A percentile compares a stretch with the other conserved stretches of the same genome.
These are phyloP conservation scores for Nephrotoma flavescens DNA, from an alignment of 2,888 invertebrate genomes.

Conservation along the genomic window DNA sequence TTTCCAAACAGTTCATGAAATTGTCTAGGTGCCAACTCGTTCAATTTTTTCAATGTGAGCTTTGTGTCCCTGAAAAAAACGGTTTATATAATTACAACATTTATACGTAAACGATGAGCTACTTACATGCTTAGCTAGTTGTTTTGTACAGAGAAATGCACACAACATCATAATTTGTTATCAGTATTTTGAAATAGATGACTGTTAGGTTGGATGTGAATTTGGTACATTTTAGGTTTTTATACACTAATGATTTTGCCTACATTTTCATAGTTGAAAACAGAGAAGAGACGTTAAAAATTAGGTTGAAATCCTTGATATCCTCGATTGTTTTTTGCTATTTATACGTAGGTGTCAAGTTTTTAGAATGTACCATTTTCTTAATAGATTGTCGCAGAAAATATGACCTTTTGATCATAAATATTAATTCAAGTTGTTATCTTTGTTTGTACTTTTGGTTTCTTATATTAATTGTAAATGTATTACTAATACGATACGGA, in stretches of 20 bases:
- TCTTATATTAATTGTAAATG: background rate
- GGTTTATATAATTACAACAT: background rate
- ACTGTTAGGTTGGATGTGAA: background rate
- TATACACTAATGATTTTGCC: too few relatives aligned
- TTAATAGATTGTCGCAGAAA: background rate
- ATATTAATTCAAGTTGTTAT: background rate
- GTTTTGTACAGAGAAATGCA: background rate
- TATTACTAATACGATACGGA: background rate
- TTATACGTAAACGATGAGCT: background rate
- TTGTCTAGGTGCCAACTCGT: slow-evolving; percentile 35
- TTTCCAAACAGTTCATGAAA: slow-evolving; percentile 44
- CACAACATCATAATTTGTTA: background rate
- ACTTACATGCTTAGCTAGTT: background rate
- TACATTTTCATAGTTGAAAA: too few relatives aligned
- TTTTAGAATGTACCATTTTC: background rate
- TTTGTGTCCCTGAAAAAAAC: slow-evolving; percentile 4
- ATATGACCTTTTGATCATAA: background rate
- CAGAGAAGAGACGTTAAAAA: background rate
- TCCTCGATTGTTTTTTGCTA: background rate
- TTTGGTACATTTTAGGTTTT: background rate
- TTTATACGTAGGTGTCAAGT: background rate
- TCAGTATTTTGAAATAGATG: background rate
- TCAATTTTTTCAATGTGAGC: slow-evolving; percentile 37
- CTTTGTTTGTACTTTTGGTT: background rate
- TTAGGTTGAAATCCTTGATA: background rate